Conservation (phyloP, 2,797 vertebrate genomes). For the Notolabrus celidotus region DNA sequence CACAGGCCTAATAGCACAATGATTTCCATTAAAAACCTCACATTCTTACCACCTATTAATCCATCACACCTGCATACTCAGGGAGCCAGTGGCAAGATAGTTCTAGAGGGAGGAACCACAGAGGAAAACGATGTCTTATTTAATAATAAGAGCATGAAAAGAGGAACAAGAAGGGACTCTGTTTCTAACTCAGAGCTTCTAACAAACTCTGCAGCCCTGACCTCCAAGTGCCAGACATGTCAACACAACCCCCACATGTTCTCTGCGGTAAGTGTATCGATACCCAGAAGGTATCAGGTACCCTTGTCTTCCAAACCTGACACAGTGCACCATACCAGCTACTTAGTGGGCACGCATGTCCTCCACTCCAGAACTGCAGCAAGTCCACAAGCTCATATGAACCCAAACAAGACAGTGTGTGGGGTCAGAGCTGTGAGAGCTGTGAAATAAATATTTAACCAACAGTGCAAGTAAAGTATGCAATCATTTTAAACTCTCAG, state of each 20-base stretch:
- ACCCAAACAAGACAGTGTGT: slow-evolving; percentile 60
- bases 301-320: slow-evolving; percentile 44
- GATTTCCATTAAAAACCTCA: slow-evolving; percentile 74
- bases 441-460: slow-evolving; percentile 33
- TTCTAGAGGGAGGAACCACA: slow-evolving; percentile 7
- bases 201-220: slow-evolving; percentile 32
- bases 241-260: slow-evolving; percentile 59
- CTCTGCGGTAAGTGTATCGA: slow-evolving; percentile 43
- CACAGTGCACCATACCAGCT: slow-evolving; percentile 24
- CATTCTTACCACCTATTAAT: slow-evolving; percentile 80
- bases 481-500: slow-evolving; percentile 1
- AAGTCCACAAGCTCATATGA: slow-evolving; percentile 23
- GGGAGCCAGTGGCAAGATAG: slow-evolving; percentile 24
- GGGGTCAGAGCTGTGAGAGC: slow-evolving; percentile 1
- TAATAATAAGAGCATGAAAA: slow-evolving; percentile 31
- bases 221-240: slow-evolving; percentile 56
- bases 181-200: slow-evolving; percentile 14
- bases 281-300: slow-evolving; percentile 53
- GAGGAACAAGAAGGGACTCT: slow-evolving; percentile 27
- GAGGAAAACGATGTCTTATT: slow-evolving; percentile 20
- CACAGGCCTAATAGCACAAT: slow-evolving; percentile 29
- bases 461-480: background rate
- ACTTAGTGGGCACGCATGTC: slow-evolving; percentile 51
- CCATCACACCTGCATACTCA: slow-evolving; percentile 26
- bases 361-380: slow-evolving; percentile 35